Conservation (phyloP, 2,888 invertebrate species). For the Beris morrisii region DNA sequence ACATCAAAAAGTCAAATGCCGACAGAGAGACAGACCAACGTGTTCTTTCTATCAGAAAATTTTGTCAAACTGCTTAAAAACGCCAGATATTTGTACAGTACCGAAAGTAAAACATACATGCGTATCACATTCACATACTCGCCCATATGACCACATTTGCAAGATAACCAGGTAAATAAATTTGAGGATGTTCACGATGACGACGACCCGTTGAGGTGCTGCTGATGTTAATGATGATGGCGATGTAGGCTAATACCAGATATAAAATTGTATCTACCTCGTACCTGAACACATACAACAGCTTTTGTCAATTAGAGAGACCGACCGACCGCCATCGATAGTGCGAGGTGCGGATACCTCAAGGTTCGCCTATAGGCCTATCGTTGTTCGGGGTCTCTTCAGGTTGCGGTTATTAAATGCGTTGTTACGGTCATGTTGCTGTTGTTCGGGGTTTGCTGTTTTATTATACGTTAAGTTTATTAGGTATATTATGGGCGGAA, state of each 20-base stretch:
- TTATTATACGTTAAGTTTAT: conserved; percentile 18
- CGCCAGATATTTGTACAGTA: conserved; percentile 9
- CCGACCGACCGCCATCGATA: conserved; percentile 1
- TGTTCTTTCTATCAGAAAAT: conserved; percentile 4
- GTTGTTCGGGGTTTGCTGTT: conserved; percentile 12
- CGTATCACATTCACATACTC: no score
- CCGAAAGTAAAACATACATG: no score
- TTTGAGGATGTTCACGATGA: no score
- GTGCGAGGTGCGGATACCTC: conserved; percentile 11
- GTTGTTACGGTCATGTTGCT: conserved; percentile 17
- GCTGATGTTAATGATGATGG: conserved; percentile 28
- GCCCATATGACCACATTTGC: no score
- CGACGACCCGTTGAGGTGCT: not conserved
- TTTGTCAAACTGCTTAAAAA: conserved; percentile 15
- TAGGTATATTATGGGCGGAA: conserved; percentile 22
- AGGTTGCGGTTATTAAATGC: conserved; percentile 21
- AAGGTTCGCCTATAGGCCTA: conserved; percentile 20
- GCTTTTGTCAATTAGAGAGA: conserved; percentile 23
- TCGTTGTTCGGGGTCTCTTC: conserved; percentile 2
- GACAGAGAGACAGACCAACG: conserved; percentile 7
- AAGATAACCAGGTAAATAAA: no score
- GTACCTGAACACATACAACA: conserved; percentile 10
- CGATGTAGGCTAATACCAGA: conserved; percentile 23
- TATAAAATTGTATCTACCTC: conserved; percentile 10
- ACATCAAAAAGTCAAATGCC: conserved; percentile 31